Evolutionary conservation across 2,113 vertebrate species (phyloP), one percentile per base, ranked within the genome.

Genomic region (Hassar affinis): DNA sequence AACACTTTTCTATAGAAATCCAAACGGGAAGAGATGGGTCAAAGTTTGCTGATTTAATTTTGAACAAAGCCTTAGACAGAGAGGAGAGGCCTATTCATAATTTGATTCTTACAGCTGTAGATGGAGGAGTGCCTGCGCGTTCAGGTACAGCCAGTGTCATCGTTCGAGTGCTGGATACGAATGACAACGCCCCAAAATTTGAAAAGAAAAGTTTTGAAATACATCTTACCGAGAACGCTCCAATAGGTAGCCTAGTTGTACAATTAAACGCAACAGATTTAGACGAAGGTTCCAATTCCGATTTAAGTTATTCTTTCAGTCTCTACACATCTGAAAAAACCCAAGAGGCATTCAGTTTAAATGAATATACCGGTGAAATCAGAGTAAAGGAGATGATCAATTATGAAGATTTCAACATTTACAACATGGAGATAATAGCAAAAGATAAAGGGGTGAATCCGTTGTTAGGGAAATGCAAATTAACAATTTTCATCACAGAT

Each of bases 291-390:
- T 27, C 52, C 0, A 81, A 91, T 80, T 80, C 82, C 17, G 86
- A 88, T 30, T 75, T 86, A 15, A 15, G 8, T 14, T 89, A 86
- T 79, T 85, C 83, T 0, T 87, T 83, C 52, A 74, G 78, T 35
- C 87, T 66, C 3, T 78, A 84, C 71, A 75, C 76, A 17, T 66
- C 80, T 42, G 68, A 82, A 20, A 81, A 82, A 4, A 64, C 78
- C 12, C 61, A 80, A 27, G 35, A 80, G 25, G 35, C 61, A 1
- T 80, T 80, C n/a, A 68, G 47, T 25, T 89, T 94, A 86, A 85
- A 93, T 75, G 25, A 88, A 1, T 25, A 20, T 33, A 91, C 83
- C 49, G 93, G 93, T 20, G 93, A 94, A 87, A 81, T 94, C 18
- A 90, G 83, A 87, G 92, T 91, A 30, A 90, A 89, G 51, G 89